Conservation (phyloP, 2,113 vertebrate genomes). For the Prietella phreatophila region DNA sequence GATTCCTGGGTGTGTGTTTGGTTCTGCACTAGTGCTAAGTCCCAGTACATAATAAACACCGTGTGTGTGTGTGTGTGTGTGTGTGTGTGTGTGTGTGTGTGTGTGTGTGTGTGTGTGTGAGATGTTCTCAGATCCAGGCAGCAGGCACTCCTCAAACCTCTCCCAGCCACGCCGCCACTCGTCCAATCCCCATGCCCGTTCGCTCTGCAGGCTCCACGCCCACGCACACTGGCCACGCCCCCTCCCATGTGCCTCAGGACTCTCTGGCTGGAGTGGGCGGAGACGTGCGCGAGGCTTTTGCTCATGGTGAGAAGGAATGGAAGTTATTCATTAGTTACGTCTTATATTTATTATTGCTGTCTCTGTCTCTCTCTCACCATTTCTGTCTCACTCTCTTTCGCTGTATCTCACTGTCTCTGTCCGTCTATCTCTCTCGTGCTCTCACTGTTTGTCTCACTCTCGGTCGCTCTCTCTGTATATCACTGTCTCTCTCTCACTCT, state of each 20-base stretch:
- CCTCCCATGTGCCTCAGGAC: conserved; percentile 83
- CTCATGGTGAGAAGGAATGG: conserved; percentile 75
- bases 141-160: conserved; percentile 82
- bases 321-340: neutral
- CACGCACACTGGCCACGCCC: conserved; percentile 73
- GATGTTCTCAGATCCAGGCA: conserved; percentile 80
- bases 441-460: neutral
- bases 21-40: neutral
- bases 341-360: neutral
- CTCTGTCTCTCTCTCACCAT: neutral
- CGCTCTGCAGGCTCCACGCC: conserved; percentile 80
- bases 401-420: neutral
- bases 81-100: conserved; percentile 7
- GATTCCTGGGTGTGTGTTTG: neutral
- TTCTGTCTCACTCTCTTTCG: neutral
- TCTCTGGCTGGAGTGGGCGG: conserved; percentile 78
- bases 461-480: neutral
- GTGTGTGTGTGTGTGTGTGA: conserved; percentile 8
- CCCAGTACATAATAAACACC: neutral
- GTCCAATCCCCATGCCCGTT: conserved; percentile 76
- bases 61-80: neutral
- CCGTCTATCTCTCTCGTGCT: neutral
- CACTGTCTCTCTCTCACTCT: neutral
- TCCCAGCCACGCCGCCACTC: conserved; percentile 73
- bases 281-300: conserved; percentile 87